A percentile compares a stretch with the other conserved stretches of the same genome.
Conservation (phyloP, 2,797 vertebrate genomes). For the Onychomys torridus region DNA sequence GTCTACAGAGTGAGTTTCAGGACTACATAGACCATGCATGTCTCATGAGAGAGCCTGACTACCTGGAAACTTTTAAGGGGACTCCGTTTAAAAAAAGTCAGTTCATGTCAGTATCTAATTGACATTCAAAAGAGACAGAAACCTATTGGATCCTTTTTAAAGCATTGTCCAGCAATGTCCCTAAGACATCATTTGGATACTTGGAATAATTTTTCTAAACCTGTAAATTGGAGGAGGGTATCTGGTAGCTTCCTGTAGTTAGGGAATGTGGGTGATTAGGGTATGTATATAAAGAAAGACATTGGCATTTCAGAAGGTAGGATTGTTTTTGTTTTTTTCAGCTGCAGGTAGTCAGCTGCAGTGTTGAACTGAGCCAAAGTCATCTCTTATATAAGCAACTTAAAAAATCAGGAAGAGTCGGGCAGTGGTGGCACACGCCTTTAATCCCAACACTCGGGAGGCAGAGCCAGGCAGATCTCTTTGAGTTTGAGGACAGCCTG, state of each 20-base stretch:
- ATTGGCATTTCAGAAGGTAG: not conserved
- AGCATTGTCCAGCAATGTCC: too few species aligned
- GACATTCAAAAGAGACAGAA: not conserved
- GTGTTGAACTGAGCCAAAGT: not conserved
- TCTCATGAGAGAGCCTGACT: not conserved
- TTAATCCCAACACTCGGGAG: too few species aligned
- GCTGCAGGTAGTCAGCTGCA: not conserved
- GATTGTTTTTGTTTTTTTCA: not conserved
- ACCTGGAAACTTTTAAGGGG: not conserved
- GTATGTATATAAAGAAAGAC: not conserved
- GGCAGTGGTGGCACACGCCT: too few species aligned
- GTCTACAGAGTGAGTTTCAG: not conserved
- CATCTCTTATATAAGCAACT: not conserved
- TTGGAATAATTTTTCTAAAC: not conserved
- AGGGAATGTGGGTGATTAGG: not conserved
- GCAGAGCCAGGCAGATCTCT: too few species aligned
- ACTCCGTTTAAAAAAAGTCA: too few species aligned
- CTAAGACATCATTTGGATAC: not conserved
- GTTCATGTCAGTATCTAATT: not conserved
- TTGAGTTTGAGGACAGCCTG: too few species aligned
- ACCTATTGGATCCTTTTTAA: not conserved
- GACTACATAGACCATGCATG: not conserved
- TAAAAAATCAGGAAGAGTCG: not conserved
- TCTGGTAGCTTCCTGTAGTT: not conserved
- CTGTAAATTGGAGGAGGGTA: too few species aligned